A percentile compares a stretch with the other conserved stretches of the same genome.
Conservation (phyloP, 2,888 invertebrate species). For the Pediacus dermestoides region DNA sequence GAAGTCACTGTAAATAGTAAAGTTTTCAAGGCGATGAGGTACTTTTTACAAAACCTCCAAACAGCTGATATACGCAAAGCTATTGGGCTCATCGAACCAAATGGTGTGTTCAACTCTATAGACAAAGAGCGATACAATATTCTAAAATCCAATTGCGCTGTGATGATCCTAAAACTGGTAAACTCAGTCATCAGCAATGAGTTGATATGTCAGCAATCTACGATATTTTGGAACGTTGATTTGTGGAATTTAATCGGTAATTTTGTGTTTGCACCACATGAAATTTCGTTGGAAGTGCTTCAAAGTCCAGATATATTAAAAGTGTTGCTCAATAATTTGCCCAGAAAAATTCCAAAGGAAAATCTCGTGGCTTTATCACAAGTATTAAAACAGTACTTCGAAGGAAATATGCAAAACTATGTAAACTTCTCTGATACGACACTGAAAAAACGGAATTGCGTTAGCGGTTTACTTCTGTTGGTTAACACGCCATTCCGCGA, state of each 20-base stretch:
- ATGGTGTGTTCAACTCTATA: too few species aligned
- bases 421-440: too few species aligned
- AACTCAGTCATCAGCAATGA: constrained; percentile 18
- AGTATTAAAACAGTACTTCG: constrained; percentile 20
- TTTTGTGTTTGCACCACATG: constrained; percentile 29
- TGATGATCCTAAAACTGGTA: constrained; percentile 23
- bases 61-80: constrained; percentile 20
- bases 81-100: constrained; percentile 21
- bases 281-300: constrained; percentile 28
- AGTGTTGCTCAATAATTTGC: constrained; percentile 21
- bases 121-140: constrained; percentile 27
- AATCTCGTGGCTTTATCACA: constrained; percentile 15
- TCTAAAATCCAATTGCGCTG: constrained; percentile 20
- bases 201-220: constrained; percentile 14
- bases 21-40: constrained; percentile 27
- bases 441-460: constrained; percentile 32
- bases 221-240: constrained; percentile 23
- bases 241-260: constrained; percentile 31
- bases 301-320: constrained; percentile 21
- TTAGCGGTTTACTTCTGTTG: constrained; percentile 36
- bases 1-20: constrained; percentile 6
- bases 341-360: constrained; percentile 20
- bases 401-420: constrained; percentile 18
- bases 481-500: constrained; percentile 14
- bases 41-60: constrained; percentile 31